phyloP scores from a whole-genome alignment of 2,888 invertebrate species.

The Drosophila prostipennis region DNA sequence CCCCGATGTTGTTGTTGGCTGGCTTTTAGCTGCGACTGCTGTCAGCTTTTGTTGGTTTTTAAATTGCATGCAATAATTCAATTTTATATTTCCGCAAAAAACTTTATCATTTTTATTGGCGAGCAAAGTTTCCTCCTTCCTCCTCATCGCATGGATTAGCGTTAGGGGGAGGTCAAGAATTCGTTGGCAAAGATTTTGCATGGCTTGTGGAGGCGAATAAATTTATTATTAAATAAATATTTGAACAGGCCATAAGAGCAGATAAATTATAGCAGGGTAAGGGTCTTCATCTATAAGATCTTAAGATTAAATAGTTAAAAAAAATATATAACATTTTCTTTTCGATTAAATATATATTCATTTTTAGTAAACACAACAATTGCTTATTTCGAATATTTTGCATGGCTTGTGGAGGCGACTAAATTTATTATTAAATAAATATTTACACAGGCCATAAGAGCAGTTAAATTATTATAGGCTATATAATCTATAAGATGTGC shows the following conservation, averaged over 20 bases:
- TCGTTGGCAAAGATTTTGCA: constrained; percentile 38
- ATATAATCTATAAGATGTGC: no score
- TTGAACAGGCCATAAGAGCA: constrained; percentile 13
- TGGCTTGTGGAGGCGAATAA: constrained; percentile 8
- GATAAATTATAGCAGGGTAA: neutral
- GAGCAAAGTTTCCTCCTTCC: constrained; percentile 13
- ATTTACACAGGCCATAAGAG: no score
- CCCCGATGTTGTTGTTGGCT: constrained; percentile 53
- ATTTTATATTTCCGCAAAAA: constrained; percentile 80
- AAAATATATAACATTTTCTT: no score
- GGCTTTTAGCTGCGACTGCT: constrained; percentile 73
- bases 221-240: constrained; percentile 30
- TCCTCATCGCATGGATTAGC: constrained; percentile 24
- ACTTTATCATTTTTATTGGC: constrained; percentile 62
- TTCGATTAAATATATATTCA: no score
- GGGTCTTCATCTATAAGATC: no score
- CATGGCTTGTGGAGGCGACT: no score
- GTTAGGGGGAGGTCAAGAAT: constrained; percentile 34
- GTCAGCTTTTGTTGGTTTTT: constrained; percentile 77
- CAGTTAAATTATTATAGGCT: no score
- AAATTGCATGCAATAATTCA: constrained; percentile 81
- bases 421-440: no score
- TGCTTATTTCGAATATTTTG: constrained; percentile 28
- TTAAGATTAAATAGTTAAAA: no score
- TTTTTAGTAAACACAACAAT: constrained; percentile 7